Base-by-base conservation (phyloP, 2,888 invertebrate genomes). In the Agrotis clavis region DNA sequence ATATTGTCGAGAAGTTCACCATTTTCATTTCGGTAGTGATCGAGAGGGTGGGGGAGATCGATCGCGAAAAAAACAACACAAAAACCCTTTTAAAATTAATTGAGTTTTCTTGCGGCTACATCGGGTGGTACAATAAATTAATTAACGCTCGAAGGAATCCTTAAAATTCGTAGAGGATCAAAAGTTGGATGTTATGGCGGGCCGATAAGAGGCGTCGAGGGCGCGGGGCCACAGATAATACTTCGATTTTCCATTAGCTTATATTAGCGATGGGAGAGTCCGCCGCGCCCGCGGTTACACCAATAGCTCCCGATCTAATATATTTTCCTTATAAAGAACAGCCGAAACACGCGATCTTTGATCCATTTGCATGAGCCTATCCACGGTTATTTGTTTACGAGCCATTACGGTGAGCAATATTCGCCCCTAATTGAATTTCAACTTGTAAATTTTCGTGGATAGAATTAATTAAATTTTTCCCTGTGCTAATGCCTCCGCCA, bases 61-160 rank as follows among this genome's bases (percentile, higher is more conserved):
- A 93, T 93, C 90, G 91, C 87, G 89, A 94, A 94, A 93, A 95
- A 95, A 95, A 94, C 93, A 95, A 96, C 95, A 96, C 93, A 95
- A 96, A 95, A 96, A 95, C 96, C 96, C 96, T 96, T 96, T 96
- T 95, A 96, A 95, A 95, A 96, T 96, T 96, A 96, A 96, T 96
- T 96, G 96, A 96, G 95, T 96, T 96, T 96, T 95, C 95, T 95
- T 95, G 95, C 92, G 94, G 95, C 94, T 94, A 95, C 95, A 95
- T 94, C 92, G 93, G 89, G 91, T 89, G 93, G 93, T 95, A 95
- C 95, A 95, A 95, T 95, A 95, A 96, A 96, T 96, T 96, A 95
- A 96, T 96, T 95, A 96, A 94, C 95, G 96, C 95, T 95, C 90
- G 90, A 91, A 95, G 94, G 95, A 95, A 95, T 95, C 94, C 93